Percentiles rank a stretch among this genome's conserved stretches.
phyloP scores from a whole-genome alignment of 2,113 vertebrate genomes.

The Carollia perspicillata region DNA sequence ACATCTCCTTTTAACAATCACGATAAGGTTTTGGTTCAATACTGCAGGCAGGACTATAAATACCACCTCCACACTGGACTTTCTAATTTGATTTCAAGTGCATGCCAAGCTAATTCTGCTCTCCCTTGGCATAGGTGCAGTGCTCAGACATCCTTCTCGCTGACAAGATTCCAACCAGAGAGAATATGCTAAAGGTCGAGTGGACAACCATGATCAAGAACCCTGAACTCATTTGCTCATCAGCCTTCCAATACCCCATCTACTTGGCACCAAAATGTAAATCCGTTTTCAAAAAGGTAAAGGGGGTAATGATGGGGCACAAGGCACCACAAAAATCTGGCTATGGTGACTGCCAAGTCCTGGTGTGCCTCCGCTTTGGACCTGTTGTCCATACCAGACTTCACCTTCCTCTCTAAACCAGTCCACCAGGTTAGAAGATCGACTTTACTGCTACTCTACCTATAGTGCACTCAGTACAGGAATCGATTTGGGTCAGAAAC shows the following conservation, averaged over 20 bases:
- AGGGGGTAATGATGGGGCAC: background rate
- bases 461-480: background rate
- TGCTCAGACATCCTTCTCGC: background rate
- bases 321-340: background rate
- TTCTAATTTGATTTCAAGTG: conserved; percentile 49
- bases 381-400: background rate
- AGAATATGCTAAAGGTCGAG: background rate
- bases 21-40: conserved; percentile 1
- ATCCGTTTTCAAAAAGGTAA: background rate
- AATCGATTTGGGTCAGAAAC: background rate
- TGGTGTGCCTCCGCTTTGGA: background rate
- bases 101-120: conserved; percentile 8
- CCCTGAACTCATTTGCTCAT: background rate
- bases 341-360: background rate
- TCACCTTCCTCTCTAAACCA: background rate
- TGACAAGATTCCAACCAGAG: background rate
- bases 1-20: conserved; percentile 35
- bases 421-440: background rate
- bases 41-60: background rate
- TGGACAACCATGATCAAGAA: background rate
- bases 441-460: background rate
- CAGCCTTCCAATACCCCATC: background rate
- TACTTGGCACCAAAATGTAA: background rate
- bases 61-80: background rate
- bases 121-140: background rate